Percentiles rank a stretch among this genome's conserved stretches.
These are phyloP conservation scores for Dicycla oo DNA, from an alignment of 2,888 invertebrate genomes.

Conservation along the genomic window DNA sequence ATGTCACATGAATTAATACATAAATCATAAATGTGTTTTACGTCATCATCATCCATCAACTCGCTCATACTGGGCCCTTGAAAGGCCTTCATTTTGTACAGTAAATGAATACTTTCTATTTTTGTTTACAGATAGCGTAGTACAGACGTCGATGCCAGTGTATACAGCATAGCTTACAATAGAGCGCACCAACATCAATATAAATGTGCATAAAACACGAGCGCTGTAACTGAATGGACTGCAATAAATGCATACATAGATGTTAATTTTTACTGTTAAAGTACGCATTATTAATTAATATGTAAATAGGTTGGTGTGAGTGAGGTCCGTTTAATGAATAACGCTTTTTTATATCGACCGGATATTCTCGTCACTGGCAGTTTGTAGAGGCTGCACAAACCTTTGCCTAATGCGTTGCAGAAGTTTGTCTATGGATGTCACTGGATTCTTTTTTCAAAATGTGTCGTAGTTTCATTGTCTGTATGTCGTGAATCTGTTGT, in stretches of 20 bases:
- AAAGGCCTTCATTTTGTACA: background rate
- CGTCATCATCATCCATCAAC: background rate
- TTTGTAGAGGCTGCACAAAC: conserved; percentile 58
- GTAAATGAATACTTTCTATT: conserved; percentile 23
- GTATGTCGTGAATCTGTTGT: conserved; percentile 31
- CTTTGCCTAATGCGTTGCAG: conserved; percentile 39
- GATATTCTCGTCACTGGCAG: conserved; percentile 73
- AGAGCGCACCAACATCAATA: conserved; percentile 80
- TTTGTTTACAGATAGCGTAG: conserved; percentile 78
- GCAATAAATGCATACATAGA: conserved; percentile 82
- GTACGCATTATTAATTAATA: conserved; percentile 77
- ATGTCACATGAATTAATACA: no score
- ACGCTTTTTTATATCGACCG: conserved; percentile 77
- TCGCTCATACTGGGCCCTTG: background rate
- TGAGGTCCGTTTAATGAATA: conserved; percentile 79
- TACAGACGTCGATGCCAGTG: conserved; percentile 79
- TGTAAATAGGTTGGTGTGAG: conserved; percentile 84
- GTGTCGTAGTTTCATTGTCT: conserved; percentile 43
- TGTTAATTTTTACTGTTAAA: conserved; percentile 83
- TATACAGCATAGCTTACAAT: conserved; percentile 83
- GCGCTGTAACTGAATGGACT: conserved; percentile 81
- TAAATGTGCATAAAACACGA: conserved; percentile 72
- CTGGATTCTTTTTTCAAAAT: conserved; percentile 56
- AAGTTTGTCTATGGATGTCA: conserved; percentile 58
- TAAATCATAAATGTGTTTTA: no score